Percentiles rank a stretch among this genome's conserved stretches.
Evolutionary conservation across 2,113 vertebrate genomes (phyloP).

Genomic region (Pipa parva): DNA sequence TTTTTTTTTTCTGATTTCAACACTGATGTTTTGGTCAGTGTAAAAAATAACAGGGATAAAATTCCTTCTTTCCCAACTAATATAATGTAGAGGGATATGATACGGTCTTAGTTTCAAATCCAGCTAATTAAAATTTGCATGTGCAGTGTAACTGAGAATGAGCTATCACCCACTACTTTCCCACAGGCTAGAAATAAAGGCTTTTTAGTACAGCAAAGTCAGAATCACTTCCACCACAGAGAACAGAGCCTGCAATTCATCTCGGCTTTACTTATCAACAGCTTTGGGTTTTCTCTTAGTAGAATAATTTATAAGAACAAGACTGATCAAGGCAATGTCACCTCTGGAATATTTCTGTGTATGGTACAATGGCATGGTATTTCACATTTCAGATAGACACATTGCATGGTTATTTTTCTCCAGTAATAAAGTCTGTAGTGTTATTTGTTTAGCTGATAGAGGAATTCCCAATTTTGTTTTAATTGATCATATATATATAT

Average conservation of each 20-base stretch:
- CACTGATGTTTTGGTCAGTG: too few relatives aligned
- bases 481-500: constrained; percentile 22
- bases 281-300: background rate
- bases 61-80: constrained; percentile 61
- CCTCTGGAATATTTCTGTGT: constrained; percentile 47
- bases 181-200: constrained; percentile 75
- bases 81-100: constrained; percentile 54
- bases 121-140: constrained; percentile 71
- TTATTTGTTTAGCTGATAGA: constrained; percentile 16
- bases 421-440: constrained; percentile 26
- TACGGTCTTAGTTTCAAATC: constrained; percentile 67
- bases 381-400: background rate
- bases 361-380: constrained; percentile 50
- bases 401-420: constrained; percentile 38
- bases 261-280: constrained; percentile 59
- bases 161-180: constrained; percentile 74
- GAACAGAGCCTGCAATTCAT: constrained; percentile 68
- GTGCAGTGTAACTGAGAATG: constrained; percentile 62
- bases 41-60: too few relatives aligned
- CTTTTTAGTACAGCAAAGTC: constrained; percentile 71
- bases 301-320: constrained; percentile 30
- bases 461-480: constrained; percentile 21
- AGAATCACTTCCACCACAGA: constrained; percentile 64
- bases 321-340: constrained; percentile 46
- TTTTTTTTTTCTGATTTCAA: too few relatives aligned